A percentile compares a stretch with the other conserved stretches of the same genome.
phyloP scores from a whole-genome alignment of 2,888 invertebrate species.

The Hypomecis atomaria region DNA sequence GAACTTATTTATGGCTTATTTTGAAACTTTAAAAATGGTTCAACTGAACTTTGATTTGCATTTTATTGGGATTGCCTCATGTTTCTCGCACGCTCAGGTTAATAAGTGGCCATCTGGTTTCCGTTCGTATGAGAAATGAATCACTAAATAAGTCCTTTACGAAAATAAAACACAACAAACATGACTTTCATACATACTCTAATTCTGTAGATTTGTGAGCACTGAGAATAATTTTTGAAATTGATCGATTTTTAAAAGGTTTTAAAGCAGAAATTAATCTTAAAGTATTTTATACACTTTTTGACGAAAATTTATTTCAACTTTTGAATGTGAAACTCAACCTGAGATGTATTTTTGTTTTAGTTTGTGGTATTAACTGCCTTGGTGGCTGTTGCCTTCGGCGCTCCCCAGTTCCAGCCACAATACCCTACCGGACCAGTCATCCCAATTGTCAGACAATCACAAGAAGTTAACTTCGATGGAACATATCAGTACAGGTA shows the following conservation, averaged over 20 bases:
- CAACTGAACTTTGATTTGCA: slow-evolving; percentile 26
- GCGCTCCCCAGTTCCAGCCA: slow-evolving; percentile 66
- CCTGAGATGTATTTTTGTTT: slow-evolving; percentile 31
- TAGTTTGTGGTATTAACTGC: slow-evolving; percentile 72
- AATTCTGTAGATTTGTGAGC: no score
- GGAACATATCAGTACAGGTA: slow-evolving; percentile 87
- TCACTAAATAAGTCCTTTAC: background rate
- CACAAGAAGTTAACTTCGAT: slow-evolving; percentile 82
- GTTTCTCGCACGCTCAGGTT: slow-evolving; percentile 1
- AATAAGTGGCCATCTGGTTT: background rate
- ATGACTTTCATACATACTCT: no score
- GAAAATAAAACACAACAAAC: no score
- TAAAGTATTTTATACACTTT: no score
- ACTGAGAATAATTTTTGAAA: no score
- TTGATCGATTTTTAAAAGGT: no score
- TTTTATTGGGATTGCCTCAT: slow-evolving; percentile 21
- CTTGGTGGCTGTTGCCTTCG: slow-evolving; percentile 67
- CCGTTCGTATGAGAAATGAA: background rate
- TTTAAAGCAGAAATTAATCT: no score
- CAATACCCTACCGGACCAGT: slow-evolving; percentile 60
- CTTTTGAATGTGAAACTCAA: no score
- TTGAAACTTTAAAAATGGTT: slow-evolving; percentile 32
- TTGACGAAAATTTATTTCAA: no score
- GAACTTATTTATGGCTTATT: slow-evolving; percentile 36
- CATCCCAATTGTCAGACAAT: slow-evolving; percentile 86